A percentile compares a stretch with the other conserved stretches of the same genome.
Conservation (phyloP, 1,140 invertebrate genomes). For the Caenorhabditis briggsae region DNA sequence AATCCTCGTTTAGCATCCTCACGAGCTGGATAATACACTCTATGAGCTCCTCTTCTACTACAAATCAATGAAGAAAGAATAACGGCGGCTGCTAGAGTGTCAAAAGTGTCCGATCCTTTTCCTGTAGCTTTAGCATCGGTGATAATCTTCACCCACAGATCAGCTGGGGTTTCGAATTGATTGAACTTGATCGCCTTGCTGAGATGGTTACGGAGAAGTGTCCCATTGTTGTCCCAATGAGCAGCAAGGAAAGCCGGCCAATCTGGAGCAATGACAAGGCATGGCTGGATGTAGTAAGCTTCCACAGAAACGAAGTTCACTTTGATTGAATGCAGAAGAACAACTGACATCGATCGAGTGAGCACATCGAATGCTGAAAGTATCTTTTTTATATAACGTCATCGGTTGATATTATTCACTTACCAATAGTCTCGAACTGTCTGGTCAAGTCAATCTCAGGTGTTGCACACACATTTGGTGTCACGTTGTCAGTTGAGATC, state of each 20-base stretch:
- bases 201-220: conserved; percentile 58
- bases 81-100: conserved; percentile 70
- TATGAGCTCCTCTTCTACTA: conserved; percentile 64
- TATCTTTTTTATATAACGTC: not conserved
- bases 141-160: conserved; percentile 63
- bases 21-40: conserved; percentile 66
- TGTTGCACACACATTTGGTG: conserved; percentile 57
- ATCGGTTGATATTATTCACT: not conserved
- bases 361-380: conserved; percentile 66
- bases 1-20: conserved; percentile 60
- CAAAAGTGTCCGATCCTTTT: conserved; percentile 71
- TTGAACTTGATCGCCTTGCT: conserved; percentile 66
- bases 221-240: conserved; percentile 60
- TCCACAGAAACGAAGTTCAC: conserved; percentile 58
- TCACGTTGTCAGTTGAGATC: conserved; percentile 67
- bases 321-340: conserved; percentile 56
- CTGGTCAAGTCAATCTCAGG: conserved; percentile 62
- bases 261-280: conserved; percentile 46
- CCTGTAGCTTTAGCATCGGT: conserved; percentile 39
- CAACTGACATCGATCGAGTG: conserved; percentile 48
- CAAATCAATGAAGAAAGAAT: conserved; percentile 72
- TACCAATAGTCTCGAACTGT: conserved; percentile 62
- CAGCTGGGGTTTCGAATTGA: conserved; percentile 44
- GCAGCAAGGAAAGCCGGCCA: conserved; percentile 61
- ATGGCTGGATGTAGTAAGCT: conserved; percentile 54